Evolutionary conservation across 2,113 vertebrate species (phyloP).

Genomic region (Seriola aureovittata): DNA sequence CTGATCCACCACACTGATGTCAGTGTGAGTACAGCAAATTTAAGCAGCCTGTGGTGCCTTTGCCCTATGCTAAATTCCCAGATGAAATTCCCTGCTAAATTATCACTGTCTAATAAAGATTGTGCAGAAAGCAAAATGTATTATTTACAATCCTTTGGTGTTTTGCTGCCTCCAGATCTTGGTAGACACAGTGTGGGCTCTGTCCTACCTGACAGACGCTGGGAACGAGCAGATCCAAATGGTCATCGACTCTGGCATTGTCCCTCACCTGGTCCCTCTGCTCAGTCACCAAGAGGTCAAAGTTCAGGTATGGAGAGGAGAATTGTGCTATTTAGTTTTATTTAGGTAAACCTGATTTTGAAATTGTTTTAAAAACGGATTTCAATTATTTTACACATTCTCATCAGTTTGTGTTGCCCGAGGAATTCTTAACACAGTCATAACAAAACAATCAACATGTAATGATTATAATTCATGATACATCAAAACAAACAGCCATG

Average conservation of each 20-base stretch:
- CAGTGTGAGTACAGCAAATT: constrained; percentile 90
- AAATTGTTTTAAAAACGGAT: no score
- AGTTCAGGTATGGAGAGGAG: constrained; percentile 90
- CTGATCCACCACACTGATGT: constrained; percentile 99
- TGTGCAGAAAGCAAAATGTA: neutral
- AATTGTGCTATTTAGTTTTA: neutral
- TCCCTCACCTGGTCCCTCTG: constrained; percentile 96
- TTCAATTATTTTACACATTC: neutral
- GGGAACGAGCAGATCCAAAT: constrained; percentile 99
- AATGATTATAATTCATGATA: neutral
- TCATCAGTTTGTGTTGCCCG: neutral
- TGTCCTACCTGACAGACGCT: constrained; percentile 98
- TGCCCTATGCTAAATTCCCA: neutral
- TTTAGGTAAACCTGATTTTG: neutral
- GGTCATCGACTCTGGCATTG: constrained; percentile 98
- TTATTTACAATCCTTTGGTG: neutral
- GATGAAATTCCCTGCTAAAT: neutral
- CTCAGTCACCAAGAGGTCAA: constrained; percentile 99
- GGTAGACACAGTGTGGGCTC: constrained; percentile 99
- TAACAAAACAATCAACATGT: neutral
- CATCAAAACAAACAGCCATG: neutral
- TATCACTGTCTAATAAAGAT: neutral
- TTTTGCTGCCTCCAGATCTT: constrained; percentile 87
- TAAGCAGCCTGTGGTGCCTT: neutral
- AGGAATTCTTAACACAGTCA: neutral